A percentile compares a stretch with the other conserved stretches of the same genome.
Conservation (phyloP, 2,888 invertebrate genomes). For the Mesorhabditis spiculigera region DNA sequence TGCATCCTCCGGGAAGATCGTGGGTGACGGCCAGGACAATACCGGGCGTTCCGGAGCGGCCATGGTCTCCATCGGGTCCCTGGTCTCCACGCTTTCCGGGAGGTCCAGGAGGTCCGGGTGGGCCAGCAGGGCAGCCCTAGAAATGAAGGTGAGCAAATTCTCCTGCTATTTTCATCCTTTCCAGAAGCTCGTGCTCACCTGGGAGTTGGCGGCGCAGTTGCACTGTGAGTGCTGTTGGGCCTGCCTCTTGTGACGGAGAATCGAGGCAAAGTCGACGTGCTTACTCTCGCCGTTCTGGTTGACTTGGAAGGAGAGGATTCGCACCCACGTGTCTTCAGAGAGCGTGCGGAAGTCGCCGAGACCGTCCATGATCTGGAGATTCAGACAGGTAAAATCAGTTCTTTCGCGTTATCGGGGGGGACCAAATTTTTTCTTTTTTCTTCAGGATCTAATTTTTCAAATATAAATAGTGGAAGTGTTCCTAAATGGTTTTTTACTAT, state of each 20-base stretch:
- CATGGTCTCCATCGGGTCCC: conserved; percentile 6
- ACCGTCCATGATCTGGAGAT: conserved; percentile 5
- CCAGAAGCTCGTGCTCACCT: neutral
- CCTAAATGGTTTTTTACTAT: neutral
- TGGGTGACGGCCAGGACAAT: conserved; percentile 5
- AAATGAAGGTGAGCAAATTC: neutral
- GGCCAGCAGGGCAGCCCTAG: neutral
- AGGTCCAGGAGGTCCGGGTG: neutral
- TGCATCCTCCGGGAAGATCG: conserved; percentile 3
- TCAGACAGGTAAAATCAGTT: neutral
- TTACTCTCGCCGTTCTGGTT: conserved; percentile 4
- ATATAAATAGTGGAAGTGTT: neutral
- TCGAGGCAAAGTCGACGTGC: conserved; percentile 4
- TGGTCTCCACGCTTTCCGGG: conserved; percentile 5
- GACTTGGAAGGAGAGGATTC: conserved; percentile 5
- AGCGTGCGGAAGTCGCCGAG: conserved; percentile 5
- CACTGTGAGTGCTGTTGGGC: neutral
- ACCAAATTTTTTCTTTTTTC: neutral
- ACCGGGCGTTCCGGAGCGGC: neutral
- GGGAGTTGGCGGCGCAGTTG: conserved; percentile 2
- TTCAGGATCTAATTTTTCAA: neutral
- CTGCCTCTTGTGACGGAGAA: conserved; percentile 6
- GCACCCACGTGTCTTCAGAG: conserved; percentile 5
- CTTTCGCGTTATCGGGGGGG: no score
- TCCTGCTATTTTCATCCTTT: no score